phyloP scores from a whole-genome alignment of 1,140 invertebrate species.

The Euwallacea similis region DNA sequence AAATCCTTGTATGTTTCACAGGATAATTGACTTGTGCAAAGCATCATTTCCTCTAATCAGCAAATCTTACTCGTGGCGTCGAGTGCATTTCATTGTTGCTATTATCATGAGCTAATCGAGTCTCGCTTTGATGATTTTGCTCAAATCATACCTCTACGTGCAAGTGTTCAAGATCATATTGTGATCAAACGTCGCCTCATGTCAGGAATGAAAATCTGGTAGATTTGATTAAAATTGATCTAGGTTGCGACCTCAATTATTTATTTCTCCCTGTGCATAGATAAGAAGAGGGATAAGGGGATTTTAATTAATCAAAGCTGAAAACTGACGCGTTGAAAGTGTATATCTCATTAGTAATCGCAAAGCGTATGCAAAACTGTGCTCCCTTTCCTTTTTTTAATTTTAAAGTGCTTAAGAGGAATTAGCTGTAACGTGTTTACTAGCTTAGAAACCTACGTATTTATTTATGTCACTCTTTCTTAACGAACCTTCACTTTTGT shows the following conservation, averaged over 20 bases:
- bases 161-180: too few relatives aligned
- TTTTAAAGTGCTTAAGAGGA: too few relatives aligned
- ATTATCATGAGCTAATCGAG: too few relatives aligned
- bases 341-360: neutral
- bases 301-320: slow-evolving; percentile 2
- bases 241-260: neutral
- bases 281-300: neutral
- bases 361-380: slow-evolving; percentile 1
- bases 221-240: neutral
- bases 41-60: neutral
- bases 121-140: too few relatives aligned
- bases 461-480: too few relatives aligned
- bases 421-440: too few relatives aligned
- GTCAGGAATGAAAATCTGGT: too few relatives aligned
- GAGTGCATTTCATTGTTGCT: neutral
- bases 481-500: too few relatives aligned
- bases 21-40: slow-evolving; percentile 3
- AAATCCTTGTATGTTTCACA: neutral
- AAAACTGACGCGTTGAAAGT: slow-evolving; percentile 3
- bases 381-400: too few relatives aligned
- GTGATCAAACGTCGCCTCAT: too few relatives aligned
- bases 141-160: too few relatives aligned
- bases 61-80: neutral
- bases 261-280: slow-evolving; percentile 1
- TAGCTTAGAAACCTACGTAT: too few relatives aligned